Conservation (phyloP, 2,113 vertebrate species). For the Cavia porcellus region DNA sequence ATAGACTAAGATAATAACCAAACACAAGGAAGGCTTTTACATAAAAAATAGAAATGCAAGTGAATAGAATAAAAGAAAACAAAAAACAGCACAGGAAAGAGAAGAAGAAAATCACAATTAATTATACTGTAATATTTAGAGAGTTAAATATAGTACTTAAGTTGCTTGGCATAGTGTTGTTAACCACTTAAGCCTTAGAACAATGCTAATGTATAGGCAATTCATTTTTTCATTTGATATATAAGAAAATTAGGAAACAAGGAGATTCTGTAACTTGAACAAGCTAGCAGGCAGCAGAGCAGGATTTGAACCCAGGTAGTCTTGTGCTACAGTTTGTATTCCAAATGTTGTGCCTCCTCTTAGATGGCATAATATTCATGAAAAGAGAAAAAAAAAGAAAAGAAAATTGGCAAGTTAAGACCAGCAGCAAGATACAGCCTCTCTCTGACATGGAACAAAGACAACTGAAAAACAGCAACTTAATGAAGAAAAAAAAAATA, state of each 20-base stretch:
- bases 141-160: not conserved
- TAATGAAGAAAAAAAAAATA: not conserved
- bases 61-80: not conserved
- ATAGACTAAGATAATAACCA: not conserved
- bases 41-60: not conserved
- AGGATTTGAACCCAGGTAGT: not conserved
- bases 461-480: not conserved
- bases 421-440: not conserved
- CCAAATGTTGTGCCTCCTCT: not conserved
- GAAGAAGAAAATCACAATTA: not conserved
- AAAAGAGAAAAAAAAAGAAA: not conserved
- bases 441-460: not conserved
- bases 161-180: not conserved
- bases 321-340: not conserved
- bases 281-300: not conserved
- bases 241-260: not conserved
- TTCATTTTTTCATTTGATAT: not conserved
- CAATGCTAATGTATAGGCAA: not conserved
- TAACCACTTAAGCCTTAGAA: not conserved
- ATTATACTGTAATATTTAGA: not conserved
- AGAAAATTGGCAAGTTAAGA: not conserved
- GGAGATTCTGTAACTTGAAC: not conserved
- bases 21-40: not conserved
- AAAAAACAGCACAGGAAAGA: not conserved
- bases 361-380: not conserved